Conservation (phyloP, 2,888 invertebrate genomes). For the Priocnemis perturbator region DNA sequence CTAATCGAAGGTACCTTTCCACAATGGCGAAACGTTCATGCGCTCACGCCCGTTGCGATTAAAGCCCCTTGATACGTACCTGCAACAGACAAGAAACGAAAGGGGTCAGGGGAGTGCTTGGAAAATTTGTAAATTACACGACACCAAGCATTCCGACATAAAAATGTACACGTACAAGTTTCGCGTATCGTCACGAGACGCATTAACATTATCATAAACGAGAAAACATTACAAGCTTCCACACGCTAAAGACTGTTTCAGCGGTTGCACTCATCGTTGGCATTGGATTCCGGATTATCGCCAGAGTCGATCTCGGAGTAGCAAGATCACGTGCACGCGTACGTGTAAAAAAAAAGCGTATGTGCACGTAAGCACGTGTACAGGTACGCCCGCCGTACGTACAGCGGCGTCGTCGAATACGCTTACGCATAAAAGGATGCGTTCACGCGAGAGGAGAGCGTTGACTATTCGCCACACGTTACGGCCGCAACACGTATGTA, state of each 20-base stretch:
- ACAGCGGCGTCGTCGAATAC: too few species aligned
- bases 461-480: conserved; percentile 34
- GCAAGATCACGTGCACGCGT: too few species aligned
- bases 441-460: conserved; percentile 38
- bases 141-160: background rate
- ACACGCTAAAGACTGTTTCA: too few species aligned
- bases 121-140: background rate
- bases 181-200: background rate
- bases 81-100: conserved; percentile 24
- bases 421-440: conserved; percentile 3
- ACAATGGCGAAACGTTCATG: conserved; percentile 32
- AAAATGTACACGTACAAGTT: background rate
- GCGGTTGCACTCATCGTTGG: too few species aligned
- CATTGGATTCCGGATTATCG: too few species aligned
- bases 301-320: too few species aligned
- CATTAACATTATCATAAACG: background rate
- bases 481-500: background rate
- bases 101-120: too few species aligned
- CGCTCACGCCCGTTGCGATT: conserved; percentile 27
- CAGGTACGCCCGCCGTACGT: too few species aligned
- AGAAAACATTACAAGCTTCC: too few species aligned
- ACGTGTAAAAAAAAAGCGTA: too few species aligned
- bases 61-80: conserved; percentile 27
- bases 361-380: too few species aligned
- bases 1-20: conserved; percentile 36